These are phyloP conservation scores for Pogoniulus pusillus DNA, from an alignment of 2,797 vertebrate species.

Conservation along the genomic window DNA sequence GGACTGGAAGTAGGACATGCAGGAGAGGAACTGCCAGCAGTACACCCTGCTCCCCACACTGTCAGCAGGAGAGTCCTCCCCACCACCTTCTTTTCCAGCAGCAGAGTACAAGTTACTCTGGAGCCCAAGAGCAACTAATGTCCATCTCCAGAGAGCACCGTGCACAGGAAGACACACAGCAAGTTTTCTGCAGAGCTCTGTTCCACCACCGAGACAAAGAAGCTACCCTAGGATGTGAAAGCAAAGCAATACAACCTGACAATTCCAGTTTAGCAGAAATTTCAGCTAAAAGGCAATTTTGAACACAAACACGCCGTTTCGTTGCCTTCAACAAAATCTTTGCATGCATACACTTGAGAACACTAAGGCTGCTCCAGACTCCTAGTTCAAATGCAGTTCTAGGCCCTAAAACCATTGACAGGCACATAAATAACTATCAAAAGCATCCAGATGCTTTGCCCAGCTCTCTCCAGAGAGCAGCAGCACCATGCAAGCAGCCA, in stretches of 20 bases:
- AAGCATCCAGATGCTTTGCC: not conserved
- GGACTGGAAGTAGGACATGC: not conserved
- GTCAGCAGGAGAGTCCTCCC: not conserved
- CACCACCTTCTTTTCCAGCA: not conserved
- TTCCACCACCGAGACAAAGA: not conserved
- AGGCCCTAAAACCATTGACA: not conserved
- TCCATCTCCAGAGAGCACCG: not conserved
- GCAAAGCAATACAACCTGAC: not conserved
- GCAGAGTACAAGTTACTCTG: not conserved
- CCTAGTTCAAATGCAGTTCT: not conserved
- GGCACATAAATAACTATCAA: not conserved
- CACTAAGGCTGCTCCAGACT: not conserved
- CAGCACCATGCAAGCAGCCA: not conserved
- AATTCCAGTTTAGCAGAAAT: not conserved
- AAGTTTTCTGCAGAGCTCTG: not conserved
- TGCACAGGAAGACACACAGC: not conserved
- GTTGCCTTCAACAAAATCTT: not conserved
- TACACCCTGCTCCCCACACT: not conserved
- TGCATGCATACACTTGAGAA: not conserved
- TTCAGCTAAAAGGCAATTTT: not conserved
- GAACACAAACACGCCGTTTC: not conserved
- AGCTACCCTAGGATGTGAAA: rapidly evolving
- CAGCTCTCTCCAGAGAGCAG: not conserved
- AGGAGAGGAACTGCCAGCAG: not conserved
- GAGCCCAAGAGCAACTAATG: rapidly evolving